A percentile compares a stretch with the other conserved stretches of the same genome.
These are phyloP conservation scores for Buathra laborator DNA, from an alignment of 2,888 invertebrate genomes.

Conservation along the genomic window DNA sequence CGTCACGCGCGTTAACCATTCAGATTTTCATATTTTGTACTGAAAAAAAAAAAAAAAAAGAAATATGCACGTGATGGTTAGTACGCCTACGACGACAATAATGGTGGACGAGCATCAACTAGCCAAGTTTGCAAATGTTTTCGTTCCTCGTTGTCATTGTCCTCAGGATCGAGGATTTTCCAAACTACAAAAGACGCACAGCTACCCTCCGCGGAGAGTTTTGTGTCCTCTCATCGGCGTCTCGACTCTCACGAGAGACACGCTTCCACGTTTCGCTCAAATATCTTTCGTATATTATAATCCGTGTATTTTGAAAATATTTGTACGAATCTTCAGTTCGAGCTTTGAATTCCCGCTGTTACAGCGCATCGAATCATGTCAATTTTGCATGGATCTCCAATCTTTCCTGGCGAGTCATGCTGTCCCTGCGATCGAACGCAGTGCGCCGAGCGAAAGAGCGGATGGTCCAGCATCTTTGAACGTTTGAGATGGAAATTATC, in stretches of 20 bases:
- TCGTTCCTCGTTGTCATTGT: conserved; percentile 21
- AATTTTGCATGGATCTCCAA: conserved; percentile 47
- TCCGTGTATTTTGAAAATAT: conserved; percentile 67
- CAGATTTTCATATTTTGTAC: conserved; percentile 74
- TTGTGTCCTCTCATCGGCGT: conserved; percentile 29
- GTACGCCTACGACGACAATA: conserved; percentile 25
- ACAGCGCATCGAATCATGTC: conserved; percentile 37
- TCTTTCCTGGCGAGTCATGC: conserved; percentile 1
- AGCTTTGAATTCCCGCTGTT: neutral
- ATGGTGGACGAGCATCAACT: conserved; percentile 37
- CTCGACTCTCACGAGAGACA: conserved; percentile 13
- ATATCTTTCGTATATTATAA: conserved; percentile 50
- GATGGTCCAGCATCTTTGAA: neutral
- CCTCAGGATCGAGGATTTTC: conserved; percentile 25
- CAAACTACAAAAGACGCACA: conserved; percentile 20
- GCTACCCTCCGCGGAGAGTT: neutral
- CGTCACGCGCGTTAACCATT: conserved; percentile 77
- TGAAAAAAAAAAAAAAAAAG: conserved; percentile 29
- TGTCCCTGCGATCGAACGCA: neutral
- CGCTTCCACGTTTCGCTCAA: conserved; percentile 7
- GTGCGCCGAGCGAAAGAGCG: neutral
- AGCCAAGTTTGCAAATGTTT: conserved; percentile 54
- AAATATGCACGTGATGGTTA: conserved; percentile 23
- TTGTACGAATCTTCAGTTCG: conserved; percentile 37
- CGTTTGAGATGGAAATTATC: neutral